Evolutionary conservation across 2,113 vertebrate species (phyloP).

Genomic region (Trogon melanurus): DNA sequence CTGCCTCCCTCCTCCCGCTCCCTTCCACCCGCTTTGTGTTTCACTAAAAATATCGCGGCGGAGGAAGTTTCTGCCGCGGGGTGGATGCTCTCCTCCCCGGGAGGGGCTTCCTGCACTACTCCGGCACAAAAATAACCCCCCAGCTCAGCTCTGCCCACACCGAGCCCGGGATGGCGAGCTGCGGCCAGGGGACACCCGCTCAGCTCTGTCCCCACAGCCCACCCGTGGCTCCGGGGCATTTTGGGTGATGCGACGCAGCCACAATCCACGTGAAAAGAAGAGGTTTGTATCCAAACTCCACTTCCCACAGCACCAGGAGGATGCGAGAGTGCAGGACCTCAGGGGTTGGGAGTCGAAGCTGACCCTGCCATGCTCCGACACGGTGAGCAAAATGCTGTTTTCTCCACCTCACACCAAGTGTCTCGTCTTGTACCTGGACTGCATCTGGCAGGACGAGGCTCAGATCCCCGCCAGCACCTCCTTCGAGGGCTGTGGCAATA

Average conservation of each 20-base stretch:
- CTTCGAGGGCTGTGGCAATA: accelerated
- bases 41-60: conserved; percentile 50
- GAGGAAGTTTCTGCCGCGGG: conserved; percentile 49
- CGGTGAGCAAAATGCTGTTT: accelerated
- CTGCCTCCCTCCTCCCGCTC: conserved; percentile 26
- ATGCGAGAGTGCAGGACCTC: accelerated
- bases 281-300: accelerated
- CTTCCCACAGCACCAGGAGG: neutral
- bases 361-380: too few species aligned
- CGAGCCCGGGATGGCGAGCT: accelerated
- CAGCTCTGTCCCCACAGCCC: neutral
- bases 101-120: conserved; percentile 67
- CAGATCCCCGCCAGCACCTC: neutral
- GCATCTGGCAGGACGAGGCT: neutral
- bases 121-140: conserved; percentile 14
- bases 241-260: accelerated
- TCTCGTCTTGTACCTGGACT: accelerated
- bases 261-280: accelerated
- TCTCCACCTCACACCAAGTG: accelerated
- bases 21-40: conserved; percentile 61
- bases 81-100: conserved; percentile 65
- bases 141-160: neutral
- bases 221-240: accelerated
- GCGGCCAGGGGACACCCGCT: accelerated
- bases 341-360: neutral